Base-by-base conservation (phyloP, 2,888 invertebrate genomes). In the Anoncus sp. region DNA sequence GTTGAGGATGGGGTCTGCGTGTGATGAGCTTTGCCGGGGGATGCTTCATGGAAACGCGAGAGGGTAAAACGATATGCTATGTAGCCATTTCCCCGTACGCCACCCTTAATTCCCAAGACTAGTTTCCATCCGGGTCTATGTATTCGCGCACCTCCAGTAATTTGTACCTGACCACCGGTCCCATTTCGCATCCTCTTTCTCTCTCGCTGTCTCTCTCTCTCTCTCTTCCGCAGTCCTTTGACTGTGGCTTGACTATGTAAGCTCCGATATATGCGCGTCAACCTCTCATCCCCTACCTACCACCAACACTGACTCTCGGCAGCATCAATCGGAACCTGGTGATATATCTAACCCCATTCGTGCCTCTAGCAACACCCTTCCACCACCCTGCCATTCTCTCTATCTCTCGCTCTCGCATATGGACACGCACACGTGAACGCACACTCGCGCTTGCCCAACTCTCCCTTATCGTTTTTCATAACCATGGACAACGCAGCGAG, bases 101-200 rank as follows among this genome's bases (percentile, higher is more conserved):
- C 84, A 83, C 81, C 84, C 85, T 82, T 85, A 86, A 87, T 87
- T 87, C 86, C 86, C 87, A 85, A 84, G 85, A 85, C 86, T 84
- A 86, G 87, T 87, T 87, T 87, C 84, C 86, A 87, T 85, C 85
- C 80, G 55, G 71, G 55, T 65, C 79, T 80, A 75, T 22, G 16
- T 38, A 60, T 75, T 79, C 81, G 77, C 82, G 81, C 85, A 40
- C 72, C 80, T 67, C 80, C 80, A 78, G 85, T 86, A 86, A 87
- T 87, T 87, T 86, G 87, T 86, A 85, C 82, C 85, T 79, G 83
- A 83, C 84, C 84, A 70, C 60, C 70, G 66, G 72, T 71, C 81
- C 79, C 83, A 75, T 81, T 82, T 77, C 80, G 38, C 73, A 74
- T 55, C 40, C 60, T 53, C 59, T 27, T 69, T 3, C 72, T 65